phyloP scores from a whole-genome alignment of 92 coral and sea anemone species.

The Umimayanthus kanabou region DNA sequence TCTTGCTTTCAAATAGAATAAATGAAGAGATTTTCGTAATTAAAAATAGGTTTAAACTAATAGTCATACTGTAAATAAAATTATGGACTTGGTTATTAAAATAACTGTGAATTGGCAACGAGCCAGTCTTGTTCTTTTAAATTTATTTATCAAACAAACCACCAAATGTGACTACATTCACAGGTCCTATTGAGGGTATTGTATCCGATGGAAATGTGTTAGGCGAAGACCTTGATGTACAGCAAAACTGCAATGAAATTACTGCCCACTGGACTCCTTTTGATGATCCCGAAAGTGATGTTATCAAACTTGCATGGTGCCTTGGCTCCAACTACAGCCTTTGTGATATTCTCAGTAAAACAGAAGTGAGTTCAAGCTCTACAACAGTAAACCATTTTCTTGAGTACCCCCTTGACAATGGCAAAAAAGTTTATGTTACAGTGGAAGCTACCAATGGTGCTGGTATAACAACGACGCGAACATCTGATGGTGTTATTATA shows the following conservation, averaged over 20 bases:
- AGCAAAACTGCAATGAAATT: constrained; percentile 49
- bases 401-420: constrained; percentile 50
- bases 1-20: too few relatives aligned
- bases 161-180: constrained; percentile 15
- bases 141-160: background rate
- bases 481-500: constrained; percentile 76
- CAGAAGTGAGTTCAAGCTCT: constrained; percentile 31
- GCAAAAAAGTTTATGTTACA: constrained; percentile 62
- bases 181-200: constrained; percentile 52
- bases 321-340: constrained; percentile 53
- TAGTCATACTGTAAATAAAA: too few relatives aligned
- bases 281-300: constrained; percentile 61
- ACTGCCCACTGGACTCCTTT: constrained; percentile 62
- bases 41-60: too few relatives aligned
- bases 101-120: too few relatives aligned
- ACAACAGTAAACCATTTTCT: constrained; percentile 41
- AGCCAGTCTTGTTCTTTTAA: too few relatives aligned
- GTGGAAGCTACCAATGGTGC: constrained; percentile 79
- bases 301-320: constrained; percentile 62
- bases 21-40: too few relatives aligned
- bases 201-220: constrained; percentile 57
- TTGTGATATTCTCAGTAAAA: constrained; percentile 57
- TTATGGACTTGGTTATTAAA: too few relatives aligned
- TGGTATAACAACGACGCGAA: constrained; percentile 47
- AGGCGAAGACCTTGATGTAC: constrained; percentile 61